Base-by-base conservation (phyloP, 2,888 invertebrate genomes). In the Agonopterix alstromeriana region DNA sequence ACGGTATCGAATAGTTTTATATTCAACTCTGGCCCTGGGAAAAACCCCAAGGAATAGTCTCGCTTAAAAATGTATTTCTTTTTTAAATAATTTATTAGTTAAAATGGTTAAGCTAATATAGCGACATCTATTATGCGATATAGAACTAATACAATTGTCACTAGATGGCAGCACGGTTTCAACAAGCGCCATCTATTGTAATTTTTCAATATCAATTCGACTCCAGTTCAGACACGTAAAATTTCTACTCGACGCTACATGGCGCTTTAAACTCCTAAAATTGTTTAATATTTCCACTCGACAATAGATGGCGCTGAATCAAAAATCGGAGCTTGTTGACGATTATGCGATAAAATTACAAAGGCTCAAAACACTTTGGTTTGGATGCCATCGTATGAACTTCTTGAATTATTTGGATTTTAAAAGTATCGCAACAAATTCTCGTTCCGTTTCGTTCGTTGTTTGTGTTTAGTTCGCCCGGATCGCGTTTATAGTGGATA, bases 401-500 rank as follows among this genome's bases (percentile, higher is more conserved):
- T 35, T 43, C 10, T 11, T 4, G 14, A 43, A 12, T 36, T 11
- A 9, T 14, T 36, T 42, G 14, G 8, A 12, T 11, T 36, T n/a
- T n/a, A 35, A 38, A 38, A 38, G 38, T 56, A 63, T 62, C n/a
- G 70, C 62, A 66, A 69, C 72, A 71, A 69, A 69, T 60, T 70
- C 63, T 42, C 11, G 42, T 42, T 42, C 8, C 42, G 60, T 58
- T 51, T 61, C 63, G 61, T 60, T 57, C 40, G 10, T 12, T 5
- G 12, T 57, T 53, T 59, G 54, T 52, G 54, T 70, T 77, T 74
- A 81, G 80, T 82, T 70, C 74, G 68, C 61, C 69, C 74, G 69
- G 72, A 70, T 71, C 71, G 70, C 73, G 81, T 72, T 70, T 66
- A 65, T 70, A 70, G 71, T 65, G 61, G 65, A 66, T 78, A 77